These are phyloP conservation scores for Lycaon pictus DNA, from an alignment of 2,113 vertebrate genomes.

Conservation along the genomic window DNA sequence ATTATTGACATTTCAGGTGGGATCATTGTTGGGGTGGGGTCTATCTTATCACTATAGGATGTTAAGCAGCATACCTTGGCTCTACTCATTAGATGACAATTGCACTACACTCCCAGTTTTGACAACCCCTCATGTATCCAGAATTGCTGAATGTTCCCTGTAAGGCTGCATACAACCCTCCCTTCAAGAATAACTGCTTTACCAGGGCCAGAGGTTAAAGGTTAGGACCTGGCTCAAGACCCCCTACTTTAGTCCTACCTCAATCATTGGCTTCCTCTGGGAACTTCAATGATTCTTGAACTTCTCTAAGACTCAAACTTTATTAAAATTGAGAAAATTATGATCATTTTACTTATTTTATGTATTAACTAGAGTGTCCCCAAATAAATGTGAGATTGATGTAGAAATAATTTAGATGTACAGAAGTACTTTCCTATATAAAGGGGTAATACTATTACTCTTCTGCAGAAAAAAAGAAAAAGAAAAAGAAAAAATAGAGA, in stretches of 20 bases:
- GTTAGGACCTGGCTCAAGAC: not conserved
- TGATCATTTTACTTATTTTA: not conserved
- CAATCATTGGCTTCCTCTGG: not conserved
- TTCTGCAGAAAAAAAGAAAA: not conserved
- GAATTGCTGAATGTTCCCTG: not conserved
- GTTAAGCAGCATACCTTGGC: not conserved
- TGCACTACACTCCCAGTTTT: not conserved
- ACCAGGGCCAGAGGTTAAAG: not conserved
- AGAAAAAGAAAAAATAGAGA: not conserved
- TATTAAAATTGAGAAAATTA: not conserved
- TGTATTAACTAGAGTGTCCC: not conserved
- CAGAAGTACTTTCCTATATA: not conserved
- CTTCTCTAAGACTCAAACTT: not conserved
- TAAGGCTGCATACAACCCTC: not conserved
- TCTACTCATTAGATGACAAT: not conserved
- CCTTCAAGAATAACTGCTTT: not conserved
- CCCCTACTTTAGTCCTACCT: rapidly evolving
- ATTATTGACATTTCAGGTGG: not conserved
- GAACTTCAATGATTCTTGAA: not conserved
- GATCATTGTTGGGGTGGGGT: too few relatives aligned
- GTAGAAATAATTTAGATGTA: not conserved
- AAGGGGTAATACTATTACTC: not conserved
- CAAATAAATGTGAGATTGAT: not conserved
- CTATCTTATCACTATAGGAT: too few relatives aligned
- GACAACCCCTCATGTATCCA: not conserved